phyloP scores from a whole-genome alignment of 2,113 vertebrate genomes.

The Erpornis zantholeuca region DNA sequence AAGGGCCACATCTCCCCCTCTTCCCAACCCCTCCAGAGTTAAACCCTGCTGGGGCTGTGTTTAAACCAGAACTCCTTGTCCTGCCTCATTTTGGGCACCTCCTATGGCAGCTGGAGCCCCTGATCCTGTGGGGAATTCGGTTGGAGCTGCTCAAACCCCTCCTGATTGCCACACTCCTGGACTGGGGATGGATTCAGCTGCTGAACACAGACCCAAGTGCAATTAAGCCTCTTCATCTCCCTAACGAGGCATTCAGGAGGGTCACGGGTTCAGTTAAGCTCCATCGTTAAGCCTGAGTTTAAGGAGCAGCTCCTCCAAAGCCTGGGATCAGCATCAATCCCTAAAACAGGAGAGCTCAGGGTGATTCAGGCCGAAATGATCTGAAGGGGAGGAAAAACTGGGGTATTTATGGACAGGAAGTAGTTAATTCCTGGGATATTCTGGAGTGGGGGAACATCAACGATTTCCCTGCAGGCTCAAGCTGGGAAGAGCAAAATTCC shows the following conservation, averaged over 20 bases:
- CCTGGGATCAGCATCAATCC: not conserved
- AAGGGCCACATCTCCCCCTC: not conserved
- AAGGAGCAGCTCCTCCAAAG: not conserved
- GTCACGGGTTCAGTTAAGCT: not conserved
- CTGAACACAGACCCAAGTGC: not conserved
- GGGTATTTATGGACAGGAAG: fast-evolving
- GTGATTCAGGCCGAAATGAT: not conserved
- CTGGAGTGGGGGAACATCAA: not conserved
- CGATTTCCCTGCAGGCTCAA: not conserved
- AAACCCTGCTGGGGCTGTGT: not conserved
- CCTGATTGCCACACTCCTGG: not conserved
- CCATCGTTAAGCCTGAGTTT: not conserved
- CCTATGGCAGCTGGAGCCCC: not conserved
- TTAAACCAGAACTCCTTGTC: not conserved
- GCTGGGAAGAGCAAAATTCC: not conserved
- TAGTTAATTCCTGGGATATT: not conserved
- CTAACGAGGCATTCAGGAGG: not conserved
- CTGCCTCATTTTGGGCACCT: not conserved
- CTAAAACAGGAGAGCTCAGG: not conserved
- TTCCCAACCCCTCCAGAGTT: not conserved
- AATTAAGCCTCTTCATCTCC: slow-evolving; percentile 10
- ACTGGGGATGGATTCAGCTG: not conserved
- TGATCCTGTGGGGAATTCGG: not conserved
- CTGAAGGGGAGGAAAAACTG: fast-evolving
- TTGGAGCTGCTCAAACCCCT: not conserved